phyloP scores from a whole-genome alignment of 2,113 vertebrate species.

The Garra rufa region DNA sequence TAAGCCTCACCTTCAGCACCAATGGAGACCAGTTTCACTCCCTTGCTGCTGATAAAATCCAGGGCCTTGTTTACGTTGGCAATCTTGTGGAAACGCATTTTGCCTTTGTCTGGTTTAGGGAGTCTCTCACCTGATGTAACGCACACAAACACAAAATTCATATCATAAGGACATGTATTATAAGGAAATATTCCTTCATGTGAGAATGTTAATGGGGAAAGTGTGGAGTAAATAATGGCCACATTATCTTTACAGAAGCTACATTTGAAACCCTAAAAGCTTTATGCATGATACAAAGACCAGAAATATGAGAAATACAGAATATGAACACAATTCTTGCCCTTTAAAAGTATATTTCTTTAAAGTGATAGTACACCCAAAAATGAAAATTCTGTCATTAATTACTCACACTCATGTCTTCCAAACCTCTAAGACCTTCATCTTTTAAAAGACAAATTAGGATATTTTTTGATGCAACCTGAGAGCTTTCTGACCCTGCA shows the following conservation, averaged over 20 bases:
- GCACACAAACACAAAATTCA: neutral
- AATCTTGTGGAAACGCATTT: slow-evolving; percentile 58
- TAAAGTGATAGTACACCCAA: too few species aligned
- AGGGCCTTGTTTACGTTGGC: slow-evolving; percentile 59
- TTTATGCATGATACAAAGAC: neutral
- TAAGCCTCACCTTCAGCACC: slow-evolving; percentile 52
- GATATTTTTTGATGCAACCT: too few species aligned
- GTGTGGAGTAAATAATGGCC: neutral
- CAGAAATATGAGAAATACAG: too few species aligned
- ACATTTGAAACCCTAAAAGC: neutral
- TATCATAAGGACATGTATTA: neutral
- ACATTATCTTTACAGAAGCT: neutral
- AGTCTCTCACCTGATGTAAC: slow-evolving; percentile 50
- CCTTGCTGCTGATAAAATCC: slow-evolving; percentile 55
- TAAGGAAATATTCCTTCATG: neutral
- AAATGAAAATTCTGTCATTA: too few species aligned
- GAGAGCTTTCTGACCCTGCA: too few species aligned
- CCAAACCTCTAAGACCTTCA: too few species aligned
- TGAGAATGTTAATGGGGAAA: neutral
- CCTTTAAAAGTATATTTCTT: too few species aligned
- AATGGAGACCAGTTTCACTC: slow-evolving; percentile 56
- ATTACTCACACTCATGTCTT: too few species aligned
- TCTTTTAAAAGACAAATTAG: too few species aligned
- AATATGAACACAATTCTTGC: too few species aligned
- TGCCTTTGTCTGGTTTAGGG: slow-evolving; percentile 58